phyloP scores from a whole-genome alignment of 2,888 invertebrate genomes.

The Cotesia congregata region DNA sequence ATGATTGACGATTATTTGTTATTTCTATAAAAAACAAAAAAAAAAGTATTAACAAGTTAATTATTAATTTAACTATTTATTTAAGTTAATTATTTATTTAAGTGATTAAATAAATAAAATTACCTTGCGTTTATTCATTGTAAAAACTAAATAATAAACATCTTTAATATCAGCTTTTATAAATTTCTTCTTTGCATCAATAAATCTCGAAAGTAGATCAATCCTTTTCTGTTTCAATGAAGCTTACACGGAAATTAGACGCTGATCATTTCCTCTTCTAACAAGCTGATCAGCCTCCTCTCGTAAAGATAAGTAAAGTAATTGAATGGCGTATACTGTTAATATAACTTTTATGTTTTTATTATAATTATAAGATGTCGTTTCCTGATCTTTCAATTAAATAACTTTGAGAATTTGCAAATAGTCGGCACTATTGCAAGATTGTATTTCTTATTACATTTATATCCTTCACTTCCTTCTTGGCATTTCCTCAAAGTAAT shows the following conservation, averaged over 20 bases:
- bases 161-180: background rate
- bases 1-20: background rate
- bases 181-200: background rate
- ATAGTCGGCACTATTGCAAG: background rate
- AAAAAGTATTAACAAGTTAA: background rate
- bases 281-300: background rate
- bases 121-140: background rate
- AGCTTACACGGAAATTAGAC: background rate
- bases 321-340: background rate
- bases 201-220: background rate
- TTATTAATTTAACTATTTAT: too few relatives aligned
- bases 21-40: background rate
- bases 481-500: background rate
- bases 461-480: background rate
- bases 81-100: background rate
- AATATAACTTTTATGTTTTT: background rate
- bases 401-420: background rate
- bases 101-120: background rate
- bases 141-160: background rate
- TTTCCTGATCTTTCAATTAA: background rate
- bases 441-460: background rate
- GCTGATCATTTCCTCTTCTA: background rate
- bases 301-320: background rate
- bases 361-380: background rate
- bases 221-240: background rate